phyloP scores from a whole-genome alignment of 1,140 invertebrate species.

The Conus betulinus region DNA sequence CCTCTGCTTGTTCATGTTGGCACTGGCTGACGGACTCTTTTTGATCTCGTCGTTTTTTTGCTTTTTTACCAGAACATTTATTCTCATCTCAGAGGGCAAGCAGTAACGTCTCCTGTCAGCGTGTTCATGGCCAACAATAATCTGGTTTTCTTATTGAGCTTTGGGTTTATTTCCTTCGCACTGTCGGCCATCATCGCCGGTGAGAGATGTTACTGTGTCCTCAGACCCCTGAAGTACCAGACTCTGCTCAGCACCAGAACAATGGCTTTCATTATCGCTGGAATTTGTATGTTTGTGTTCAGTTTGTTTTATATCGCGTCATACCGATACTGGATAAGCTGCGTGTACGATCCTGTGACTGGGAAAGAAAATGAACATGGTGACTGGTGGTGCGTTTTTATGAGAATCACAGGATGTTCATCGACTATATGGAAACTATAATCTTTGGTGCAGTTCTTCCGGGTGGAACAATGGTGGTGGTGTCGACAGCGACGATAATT shows the following conservation, averaged over 20 bases:
- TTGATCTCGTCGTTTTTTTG: not conserved
- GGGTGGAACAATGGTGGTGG: not conserved
- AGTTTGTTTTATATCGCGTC: no score
- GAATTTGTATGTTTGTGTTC: no score
- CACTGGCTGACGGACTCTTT: not conserved
- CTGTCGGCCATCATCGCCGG: not conserved
- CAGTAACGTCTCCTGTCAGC: not conserved
- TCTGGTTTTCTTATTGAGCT: not conserved
- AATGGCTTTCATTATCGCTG: no score
- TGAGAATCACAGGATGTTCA: not conserved
- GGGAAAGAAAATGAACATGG: not conserved
- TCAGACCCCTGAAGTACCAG: not conserved
- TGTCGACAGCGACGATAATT: not conserved
- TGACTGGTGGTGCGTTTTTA: not conserved
- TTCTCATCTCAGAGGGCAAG: not conserved
- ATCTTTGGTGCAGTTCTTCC: not conserved
- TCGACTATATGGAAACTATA: not conserved
- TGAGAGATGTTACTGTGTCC: not conserved
- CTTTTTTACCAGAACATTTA: not conserved
- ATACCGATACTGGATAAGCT: not conserved
- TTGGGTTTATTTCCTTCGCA: not conserved
- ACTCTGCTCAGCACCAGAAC: not conserved
- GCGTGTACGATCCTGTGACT: not conserved
- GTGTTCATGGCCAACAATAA: not conserved
- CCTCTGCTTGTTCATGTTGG: conserved; percentile 8